A percentile compares a stretch with the other conserved stretches of the same genome.
These are phyloP conservation scores for Antheraea assamensis DNA, from an alignment of 2,888 invertebrate genomes.

Conservation along the genomic window DNA sequence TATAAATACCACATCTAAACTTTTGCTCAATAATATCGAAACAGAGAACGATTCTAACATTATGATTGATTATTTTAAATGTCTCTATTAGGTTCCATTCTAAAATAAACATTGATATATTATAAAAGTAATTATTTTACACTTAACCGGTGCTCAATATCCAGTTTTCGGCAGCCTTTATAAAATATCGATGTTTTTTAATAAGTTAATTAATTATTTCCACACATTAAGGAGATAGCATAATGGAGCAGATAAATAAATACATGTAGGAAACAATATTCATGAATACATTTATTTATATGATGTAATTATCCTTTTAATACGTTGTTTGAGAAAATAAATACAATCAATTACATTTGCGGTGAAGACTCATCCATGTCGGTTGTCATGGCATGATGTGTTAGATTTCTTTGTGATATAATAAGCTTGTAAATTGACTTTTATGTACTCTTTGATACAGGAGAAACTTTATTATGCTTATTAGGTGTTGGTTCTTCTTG, in stretches of 20 bases:
- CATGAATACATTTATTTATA: neutral
- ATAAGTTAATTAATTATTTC: neutral
- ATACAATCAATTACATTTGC: neutral
- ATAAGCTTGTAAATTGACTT: too few relatives aligned
- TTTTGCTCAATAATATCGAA: neutral
- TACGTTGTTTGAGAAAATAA: neutral
- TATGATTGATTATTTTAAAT: neutral
- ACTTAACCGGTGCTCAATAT: neutral
- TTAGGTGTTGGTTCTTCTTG: neutral
- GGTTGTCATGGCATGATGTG: too few relatives aligned
- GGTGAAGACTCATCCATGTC: too few relatives aligned
- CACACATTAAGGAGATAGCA: neutral
- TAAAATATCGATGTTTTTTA: neutral
- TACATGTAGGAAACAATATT: neutral
- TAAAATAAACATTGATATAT: neutral
- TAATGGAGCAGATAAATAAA: neutral
- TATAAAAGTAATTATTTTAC: neutral
- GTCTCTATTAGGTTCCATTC: neutral
- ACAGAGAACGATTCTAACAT: neutral
- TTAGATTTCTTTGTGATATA: neutral
- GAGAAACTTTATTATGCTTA: neutral
- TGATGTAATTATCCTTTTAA: neutral
- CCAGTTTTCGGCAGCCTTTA: neutral
- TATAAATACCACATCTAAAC: neutral
- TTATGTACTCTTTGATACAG: too few relatives aligned